A percentile compares a stretch with the other conserved stretches of the same genome.
These are phyloP conservation scores for Mustela lutreola DNA, from an alignment of 2,113 vertebrate species.

Conservation along the genomic window DNA sequence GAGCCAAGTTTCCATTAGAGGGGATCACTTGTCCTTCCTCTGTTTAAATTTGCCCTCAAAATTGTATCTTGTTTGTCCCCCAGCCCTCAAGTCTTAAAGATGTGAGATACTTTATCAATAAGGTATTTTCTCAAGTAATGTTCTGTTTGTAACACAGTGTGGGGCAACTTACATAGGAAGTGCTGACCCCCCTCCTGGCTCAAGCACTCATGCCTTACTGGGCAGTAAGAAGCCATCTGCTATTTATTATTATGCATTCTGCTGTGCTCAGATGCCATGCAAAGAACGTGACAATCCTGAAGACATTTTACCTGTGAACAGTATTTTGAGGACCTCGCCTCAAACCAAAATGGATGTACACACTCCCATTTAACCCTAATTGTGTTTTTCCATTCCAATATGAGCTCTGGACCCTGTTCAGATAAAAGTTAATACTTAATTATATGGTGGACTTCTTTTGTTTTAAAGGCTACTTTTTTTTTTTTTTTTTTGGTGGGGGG, in stretches of 20 bases:
- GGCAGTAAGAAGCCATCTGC: background rate
- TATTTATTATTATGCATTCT: background rate
- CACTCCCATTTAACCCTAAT: background rate
- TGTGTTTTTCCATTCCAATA: background rate
- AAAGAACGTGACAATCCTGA: background rate
- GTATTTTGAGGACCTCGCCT: background rate
- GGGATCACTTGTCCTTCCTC: background rate
- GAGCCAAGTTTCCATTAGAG: background rate
- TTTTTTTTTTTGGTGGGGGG: slow-evolving; percentile 2
- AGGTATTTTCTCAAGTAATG: background rate
- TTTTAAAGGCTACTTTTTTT: slow-evolving; percentile 7
- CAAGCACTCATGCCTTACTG: background rate
- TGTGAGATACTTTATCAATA: slow-evolving; percentile 28
- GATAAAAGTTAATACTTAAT: slow-evolving; percentile 59
- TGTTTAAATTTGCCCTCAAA: background rate
- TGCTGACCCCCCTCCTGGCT: background rate
- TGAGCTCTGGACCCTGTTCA: background rate
- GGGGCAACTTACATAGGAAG: background rate
- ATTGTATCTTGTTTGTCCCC: background rate
- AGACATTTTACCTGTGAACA: background rate
- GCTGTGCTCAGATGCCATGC: background rate
- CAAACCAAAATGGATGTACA: background rate
- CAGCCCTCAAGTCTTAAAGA: background rate
- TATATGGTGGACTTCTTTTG: slow-evolving; percentile 11
- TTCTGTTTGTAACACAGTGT: background rate